Evolutionary conservation across 1,140 invertebrate genomes (phyloP).

Genomic region (Idris sp.): DNA sequence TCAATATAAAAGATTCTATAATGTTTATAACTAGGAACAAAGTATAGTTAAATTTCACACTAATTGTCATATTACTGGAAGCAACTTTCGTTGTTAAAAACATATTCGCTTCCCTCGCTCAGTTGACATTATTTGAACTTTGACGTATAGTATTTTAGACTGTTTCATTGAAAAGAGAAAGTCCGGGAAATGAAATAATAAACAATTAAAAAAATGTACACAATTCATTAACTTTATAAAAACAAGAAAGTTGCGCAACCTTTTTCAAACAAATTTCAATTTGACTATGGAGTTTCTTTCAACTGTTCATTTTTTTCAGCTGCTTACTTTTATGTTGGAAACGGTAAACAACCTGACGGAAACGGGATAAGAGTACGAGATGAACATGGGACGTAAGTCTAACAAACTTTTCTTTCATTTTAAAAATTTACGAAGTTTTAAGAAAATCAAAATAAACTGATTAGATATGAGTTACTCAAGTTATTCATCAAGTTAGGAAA

Average conservation of each 20-base stretch:
- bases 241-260: too few relatives aligned
- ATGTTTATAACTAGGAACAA: conserved; percentile 3
- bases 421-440: too few relatives aligned
- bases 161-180: background rate
- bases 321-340: conserved; percentile 92
- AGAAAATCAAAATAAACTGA: too few relatives aligned
- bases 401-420: too few relatives aligned
- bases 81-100: conserved; percentile 30
- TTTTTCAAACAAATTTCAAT: too few relatives aligned
- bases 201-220: background rate
- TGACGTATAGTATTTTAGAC: conserved; percentile 4
- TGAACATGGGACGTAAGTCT: conserved; percentile 83
- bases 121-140: conserved; percentile 28
- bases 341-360: conserved; percentile 81
- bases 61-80: conserved; percentile 21
- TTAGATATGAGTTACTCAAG: too few relatives aligned
- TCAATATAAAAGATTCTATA: conserved; percentile 1
- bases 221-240: background rate
- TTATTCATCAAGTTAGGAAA: too few relatives aligned
- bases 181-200: background rate
- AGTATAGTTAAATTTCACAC: conserved; percentile 12
- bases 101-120: conserved; percentile 1
- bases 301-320: conserved; percentile 81
- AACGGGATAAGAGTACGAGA: conserved; percentile 88
- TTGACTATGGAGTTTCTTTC: background rate